These are phyloP conservation scores for Neopelma chrysocephalum DNA, from an alignment of 2,797 vertebrate species.

Conservation along the genomic window DNA sequence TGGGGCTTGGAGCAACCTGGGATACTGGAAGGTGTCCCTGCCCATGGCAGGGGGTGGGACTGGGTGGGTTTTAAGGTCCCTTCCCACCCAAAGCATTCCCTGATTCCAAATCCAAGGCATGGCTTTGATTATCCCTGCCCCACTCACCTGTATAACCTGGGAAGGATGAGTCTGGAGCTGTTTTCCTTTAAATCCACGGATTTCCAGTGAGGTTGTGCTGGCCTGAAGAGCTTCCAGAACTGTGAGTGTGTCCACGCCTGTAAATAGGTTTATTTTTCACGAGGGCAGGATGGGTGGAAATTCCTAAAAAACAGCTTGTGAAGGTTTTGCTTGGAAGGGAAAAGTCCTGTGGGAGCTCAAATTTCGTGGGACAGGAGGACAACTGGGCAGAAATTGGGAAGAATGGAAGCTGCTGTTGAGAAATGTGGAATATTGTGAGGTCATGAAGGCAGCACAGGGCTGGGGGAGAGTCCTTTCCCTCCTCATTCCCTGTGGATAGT, in stretches of 20 bases:
- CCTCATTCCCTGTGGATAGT: not conserved
- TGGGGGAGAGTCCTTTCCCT: not conserved
- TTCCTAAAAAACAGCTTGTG: not conserved
- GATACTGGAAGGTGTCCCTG: accelerated
- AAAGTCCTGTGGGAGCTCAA: not conserved
- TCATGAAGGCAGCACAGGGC: not conserved
- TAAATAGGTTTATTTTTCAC: not conserved
- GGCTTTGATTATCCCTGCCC: not conserved
- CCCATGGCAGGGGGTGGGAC: not conserved
- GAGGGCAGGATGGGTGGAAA: not conserved
- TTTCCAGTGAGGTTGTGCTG: not conserved
- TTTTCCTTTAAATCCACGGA: accelerated
- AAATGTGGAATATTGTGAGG: not conserved
- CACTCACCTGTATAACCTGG: not conserved
- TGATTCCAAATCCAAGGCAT: not conserved
- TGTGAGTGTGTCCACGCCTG: accelerated
- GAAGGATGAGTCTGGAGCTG: not conserved
- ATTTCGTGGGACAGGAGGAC: not conserved
- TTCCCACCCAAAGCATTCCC: not conserved
- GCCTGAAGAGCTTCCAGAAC: not conserved
- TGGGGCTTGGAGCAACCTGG: not conserved
- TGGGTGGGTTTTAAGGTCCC: not conserved
- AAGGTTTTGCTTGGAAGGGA: not conserved
- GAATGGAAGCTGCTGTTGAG: not conserved
- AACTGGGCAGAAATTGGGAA: not conserved